Percentiles rank a stretch among this genome's conserved stretches.
These are phyloP conservation scores for Eptesicus fuscus DNA, from an alignment of 2,113 vertebrate genomes.

Conservation along the genomic window DNA sequence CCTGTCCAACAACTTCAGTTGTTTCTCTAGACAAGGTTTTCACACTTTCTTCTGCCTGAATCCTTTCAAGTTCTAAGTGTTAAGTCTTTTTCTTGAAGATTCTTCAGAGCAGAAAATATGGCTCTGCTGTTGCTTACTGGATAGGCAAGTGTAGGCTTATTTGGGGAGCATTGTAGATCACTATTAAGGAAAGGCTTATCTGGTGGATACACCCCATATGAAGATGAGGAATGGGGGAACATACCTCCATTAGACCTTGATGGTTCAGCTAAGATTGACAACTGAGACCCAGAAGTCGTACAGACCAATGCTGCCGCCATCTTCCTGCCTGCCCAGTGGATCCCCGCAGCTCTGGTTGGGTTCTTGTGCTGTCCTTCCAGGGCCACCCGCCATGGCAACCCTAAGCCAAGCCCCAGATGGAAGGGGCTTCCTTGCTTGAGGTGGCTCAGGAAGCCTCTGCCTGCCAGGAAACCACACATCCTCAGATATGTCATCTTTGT, in stretches of 20 bases:
- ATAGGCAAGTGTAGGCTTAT: constrained; percentile 87
- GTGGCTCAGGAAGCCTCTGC: background rate
- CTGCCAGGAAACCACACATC: background rate
- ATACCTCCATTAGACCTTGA: constrained; percentile 62
- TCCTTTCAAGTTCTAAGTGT: constrained; percentile 87
- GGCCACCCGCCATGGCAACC: constrained; percentile 45
- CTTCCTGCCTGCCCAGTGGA: background rate
- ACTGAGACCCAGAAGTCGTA: constrained; percentile 43
- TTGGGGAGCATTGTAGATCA: constrained; percentile 78
- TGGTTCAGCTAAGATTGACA: constrained; percentile 70
- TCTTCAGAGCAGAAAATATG: constrained; percentile 91
- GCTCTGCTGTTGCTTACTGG: constrained; percentile 94
- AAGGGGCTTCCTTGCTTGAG: background rate
- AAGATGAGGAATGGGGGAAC: constrained; percentile 83
- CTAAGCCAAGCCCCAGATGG: constrained; percentile 31
- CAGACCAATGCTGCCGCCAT: constrained; percentile 67
- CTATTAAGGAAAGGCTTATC: constrained; percentile 88
- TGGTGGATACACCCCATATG: constrained; percentile 88
- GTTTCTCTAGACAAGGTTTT: constrained; percentile 81
- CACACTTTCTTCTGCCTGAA: constrained; percentile 83
- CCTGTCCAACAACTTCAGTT: constrained; percentile 60
- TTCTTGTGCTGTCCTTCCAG: background rate
- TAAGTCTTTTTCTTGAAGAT: constrained; percentile 87
- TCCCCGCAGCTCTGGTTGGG: background rate
- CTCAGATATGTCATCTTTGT: background rate